phyloP scores from a whole-genome alignment of 2,113 vertebrate genomes.

The Pelmatolapia mariae region DNA sequence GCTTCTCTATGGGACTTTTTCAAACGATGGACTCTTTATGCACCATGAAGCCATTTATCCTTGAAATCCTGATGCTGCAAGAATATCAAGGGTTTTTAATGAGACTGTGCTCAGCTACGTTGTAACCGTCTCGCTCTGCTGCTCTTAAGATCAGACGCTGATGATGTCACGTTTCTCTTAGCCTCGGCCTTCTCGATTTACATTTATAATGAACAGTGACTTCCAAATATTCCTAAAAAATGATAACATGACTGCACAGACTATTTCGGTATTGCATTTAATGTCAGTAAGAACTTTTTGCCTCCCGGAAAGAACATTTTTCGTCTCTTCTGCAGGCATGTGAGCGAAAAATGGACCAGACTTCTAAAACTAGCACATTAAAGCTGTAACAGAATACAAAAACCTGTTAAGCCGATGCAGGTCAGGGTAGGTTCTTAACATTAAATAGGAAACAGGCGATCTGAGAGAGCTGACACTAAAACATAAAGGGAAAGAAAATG shows the following conservation, averaged over 20 bases:
- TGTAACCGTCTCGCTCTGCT: background rate
- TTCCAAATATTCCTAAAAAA: background rate
- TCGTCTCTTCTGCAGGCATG: background rate
- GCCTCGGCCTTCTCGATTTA: background rate
- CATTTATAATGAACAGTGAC: background rate
- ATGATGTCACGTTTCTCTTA: background rate
- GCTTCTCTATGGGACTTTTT: background rate
- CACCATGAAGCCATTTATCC: background rate
- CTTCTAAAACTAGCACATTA: background rate
- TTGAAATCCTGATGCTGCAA: conserved; percentile 29
- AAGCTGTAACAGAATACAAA: background rate
- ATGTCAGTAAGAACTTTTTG: background rate
- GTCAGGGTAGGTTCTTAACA: background rate
- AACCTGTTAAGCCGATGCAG: background rate
- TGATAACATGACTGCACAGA: background rate
- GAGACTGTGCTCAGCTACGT: background rate
- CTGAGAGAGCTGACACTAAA: background rate
- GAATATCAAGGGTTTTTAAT: background rate
- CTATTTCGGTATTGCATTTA: conserved; percentile 52
- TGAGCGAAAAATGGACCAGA: background rate
- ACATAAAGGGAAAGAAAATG: background rate
- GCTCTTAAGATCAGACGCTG: background rate
- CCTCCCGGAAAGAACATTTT: background rate
- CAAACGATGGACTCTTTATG: background rate
- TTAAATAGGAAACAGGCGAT: background rate